Percentiles rank a stretch among this genome's conserved stretches.
These are phyloP conservation scores for Macrotus californicus DNA, from an alignment of 2,113 vertebrate genomes.

Conservation along the genomic window DNA sequence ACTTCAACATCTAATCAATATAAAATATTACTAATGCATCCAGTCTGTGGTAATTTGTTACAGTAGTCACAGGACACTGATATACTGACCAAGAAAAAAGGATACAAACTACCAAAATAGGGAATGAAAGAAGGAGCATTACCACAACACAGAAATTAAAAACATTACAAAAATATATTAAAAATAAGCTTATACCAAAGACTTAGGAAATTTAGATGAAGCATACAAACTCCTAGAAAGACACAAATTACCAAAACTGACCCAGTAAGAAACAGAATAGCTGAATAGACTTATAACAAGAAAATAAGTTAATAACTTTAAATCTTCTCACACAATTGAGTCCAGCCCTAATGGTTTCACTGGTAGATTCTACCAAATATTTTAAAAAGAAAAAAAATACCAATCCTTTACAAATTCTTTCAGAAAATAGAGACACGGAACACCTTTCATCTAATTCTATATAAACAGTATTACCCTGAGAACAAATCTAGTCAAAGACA, in stretches of 20 bases:
- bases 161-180: not conserved
- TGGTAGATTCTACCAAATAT: not conserved
- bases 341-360: not conserved
- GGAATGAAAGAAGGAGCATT: not conserved
- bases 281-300: not conserved
- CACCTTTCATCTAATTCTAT: not conserved
- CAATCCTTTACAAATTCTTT: not conserved
- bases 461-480: not conserved
- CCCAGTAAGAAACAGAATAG: not conserved
- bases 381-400: not conserved
- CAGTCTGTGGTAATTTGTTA: not conserved
- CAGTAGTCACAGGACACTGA: not conserved
- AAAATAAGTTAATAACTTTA: not conserved
- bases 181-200: not conserved
- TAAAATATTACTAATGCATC: no score
- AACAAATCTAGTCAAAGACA: not conserved
- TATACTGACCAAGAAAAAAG: not conserved
- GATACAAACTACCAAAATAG: not conserved
- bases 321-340: not conserved
- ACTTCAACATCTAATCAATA: not conserved
- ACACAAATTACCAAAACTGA: not conserved
- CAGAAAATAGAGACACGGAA: not conserved
- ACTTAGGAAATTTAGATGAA: not conserved
- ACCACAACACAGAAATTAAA: not conserved
- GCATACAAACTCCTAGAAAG: not conserved